Evolutionary conservation across 2,888 invertebrate species (phyloP), one percentile per base, ranked within the genome.

Genomic region (Chalcosyrphus nemorum): DNA sequence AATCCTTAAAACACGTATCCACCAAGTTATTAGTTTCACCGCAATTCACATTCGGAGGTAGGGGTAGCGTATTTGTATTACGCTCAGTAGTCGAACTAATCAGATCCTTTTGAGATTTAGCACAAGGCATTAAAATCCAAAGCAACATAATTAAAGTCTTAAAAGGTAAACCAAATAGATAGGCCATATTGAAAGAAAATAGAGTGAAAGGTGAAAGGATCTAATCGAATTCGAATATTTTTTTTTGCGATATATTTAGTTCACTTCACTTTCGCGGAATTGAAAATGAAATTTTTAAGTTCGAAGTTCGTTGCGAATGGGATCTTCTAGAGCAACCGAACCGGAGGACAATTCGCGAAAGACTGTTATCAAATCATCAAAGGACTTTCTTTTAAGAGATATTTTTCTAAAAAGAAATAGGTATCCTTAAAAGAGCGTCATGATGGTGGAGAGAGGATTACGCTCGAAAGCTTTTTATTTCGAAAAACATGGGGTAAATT

Each of bases 1-100:
- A 77, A 86, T 91, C 89, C 86, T 89, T 89, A 71, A 91, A 91
- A 72, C 91, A 91, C 75, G 89, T 89, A 45, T 91, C 89, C 0
- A 90, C 89, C 88, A 91, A 90, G 66, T 88, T 88, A 56, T 90
- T 87, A 2, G 89, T 88, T 71, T 88, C 89, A 32, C 90, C 91
- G 57, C 91, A 91, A 29, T 88, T 84, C n/a, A 81, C 50, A 9
- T 41, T 38, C 47, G 66, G 68, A 32, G 57, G 68, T 2, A 61
- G 29, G 13, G 35, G 11, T 11, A 32, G 15, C 0, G 45, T 38
- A 63, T 32, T 70, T 0, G n/a, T 19, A 57, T 32, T 45, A 7
- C 9, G 29, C 47, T 77, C 65, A 6, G 65, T 52, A 17, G 65
- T 59, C 6, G 70, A 38, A 13, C 15, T 52, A 2, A 43, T 50